Base-by-base conservation (phyloP, 2,113 vertebrate species). In the Bambusicola thoracicus region DNA sequence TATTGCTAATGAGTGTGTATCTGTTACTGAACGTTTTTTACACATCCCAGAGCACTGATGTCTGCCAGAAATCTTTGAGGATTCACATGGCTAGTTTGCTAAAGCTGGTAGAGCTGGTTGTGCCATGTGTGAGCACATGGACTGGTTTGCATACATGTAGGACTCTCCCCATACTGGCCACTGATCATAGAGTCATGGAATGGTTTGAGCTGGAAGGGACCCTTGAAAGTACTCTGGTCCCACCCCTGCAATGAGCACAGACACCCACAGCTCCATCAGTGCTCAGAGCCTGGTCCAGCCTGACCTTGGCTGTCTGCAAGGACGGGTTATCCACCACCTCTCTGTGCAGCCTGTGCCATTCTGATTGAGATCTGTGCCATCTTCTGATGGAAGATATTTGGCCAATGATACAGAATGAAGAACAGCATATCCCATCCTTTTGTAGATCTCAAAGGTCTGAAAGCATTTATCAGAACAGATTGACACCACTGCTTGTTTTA, bases 21-120 rank as follows among this genome's bases (percentile, higher is more conserved):
- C 27, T 89, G 73, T 87, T 77, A 96, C 90, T 75, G 82, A 67
- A 58, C 36, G 56, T n/a, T 72, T 51, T 61, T 82, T 25, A 43
- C n/a, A 5, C 76, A 73, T 34, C 80, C 83, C 19, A 84, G 87
- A 90, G 15, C 40, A 40, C n/a, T 53, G 44, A 76, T 79, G 62
- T n/a, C 70, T 92, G 90, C 86, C 77, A 94, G 85, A 85, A 94
- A 51, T 61, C 5, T 81, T 30, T 72, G 76, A 46, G 70, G 61
- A 61, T 77, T 88, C 90, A 78, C 51, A 19, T 75, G 65, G 29
- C 76, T 63, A 2, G 56, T 78, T 80, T 79, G 77, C 69, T 73
- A 29, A 62, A 79, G 58, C 88, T 95, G 73, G 65, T 51, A 32
- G 62, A 53, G 69, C 51, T 78, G 49, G 38, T 88, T 86, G 73